Conservation (phyloP, 2,888 invertebrate genomes). For the Lamellibrachia columna region DNA sequence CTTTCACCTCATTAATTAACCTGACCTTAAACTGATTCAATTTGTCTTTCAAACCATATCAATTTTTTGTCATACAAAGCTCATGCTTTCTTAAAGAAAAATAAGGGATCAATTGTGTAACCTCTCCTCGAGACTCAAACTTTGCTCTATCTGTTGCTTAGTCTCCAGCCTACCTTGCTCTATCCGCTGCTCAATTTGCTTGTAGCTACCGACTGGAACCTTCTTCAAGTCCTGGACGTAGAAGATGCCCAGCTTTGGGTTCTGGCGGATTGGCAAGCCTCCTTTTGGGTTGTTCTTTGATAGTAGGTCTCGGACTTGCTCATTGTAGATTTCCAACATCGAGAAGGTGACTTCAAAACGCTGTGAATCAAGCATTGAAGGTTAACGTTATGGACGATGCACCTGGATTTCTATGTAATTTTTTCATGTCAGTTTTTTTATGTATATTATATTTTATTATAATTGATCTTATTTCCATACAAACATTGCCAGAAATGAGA, state of each 20-base stretch:
- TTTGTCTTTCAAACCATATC: not conserved
- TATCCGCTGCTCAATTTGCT: slow-evolving; percentile 65
- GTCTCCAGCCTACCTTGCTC: slow-evolving; percentile 60
- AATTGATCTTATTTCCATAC: not conserved
- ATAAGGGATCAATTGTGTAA: not conserved
- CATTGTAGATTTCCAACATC: slow-evolving; percentile 67
- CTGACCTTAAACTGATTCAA: not conserved
- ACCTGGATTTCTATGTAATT: not conserved
- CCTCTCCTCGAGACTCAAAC: not conserved
- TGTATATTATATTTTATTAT: not conserved
- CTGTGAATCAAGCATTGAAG: slow-evolving; percentile 40
- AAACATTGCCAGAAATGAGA: not conserved
- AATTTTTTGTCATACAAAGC: not conserved
- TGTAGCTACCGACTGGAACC: slow-evolving; percentile 65
- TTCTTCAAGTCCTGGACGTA: slow-evolving; percentile 65
- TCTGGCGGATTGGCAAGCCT: slow-evolving; percentile 63
- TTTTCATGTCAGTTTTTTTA: not conserved
- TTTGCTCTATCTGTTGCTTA: not conserved
- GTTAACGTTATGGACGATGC: not conserved
- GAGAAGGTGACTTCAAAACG: slow-evolving; percentile 66
- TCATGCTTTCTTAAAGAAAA: not conserved
- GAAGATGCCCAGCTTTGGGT: slow-evolving; percentile 64
- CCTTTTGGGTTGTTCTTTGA: slow-evolving; percentile 65
- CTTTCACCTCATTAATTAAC: not conserved
- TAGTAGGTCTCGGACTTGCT: slow-evolving; percentile 65